Base-by-base conservation (phyloP, 1,140 invertebrate species). In the Eriosoma lanigerum region DNA sequence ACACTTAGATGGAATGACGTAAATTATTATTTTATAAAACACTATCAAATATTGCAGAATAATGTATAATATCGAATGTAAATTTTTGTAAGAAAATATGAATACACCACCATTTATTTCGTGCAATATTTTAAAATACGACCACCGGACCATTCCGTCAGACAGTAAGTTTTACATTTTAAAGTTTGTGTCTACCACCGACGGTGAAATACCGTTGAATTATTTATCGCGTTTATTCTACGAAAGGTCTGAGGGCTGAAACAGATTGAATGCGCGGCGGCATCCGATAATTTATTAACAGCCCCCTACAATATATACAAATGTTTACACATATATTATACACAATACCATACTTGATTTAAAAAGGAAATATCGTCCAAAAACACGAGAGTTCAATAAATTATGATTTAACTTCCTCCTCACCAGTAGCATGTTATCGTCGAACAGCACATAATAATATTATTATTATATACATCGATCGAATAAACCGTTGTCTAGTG, bases 201-300 rank as follows among this genome's bases (percentile, higher is more conserved):
- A 46, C n/a, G 38, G 44, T 24, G 21, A 66, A 68, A 68, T n/a
- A n/a, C 46, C 38, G 38, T 68, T 68, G 38, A 68, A 24, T 68
- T 68, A 68, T 68, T 24, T 26, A 68, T 68, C 6, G 13, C 21
- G 38, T 46, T 46, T 44, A 21, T 66, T 44, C n/a, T 17, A 13
- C 38, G 21, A 46, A 68, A 46, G 38, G 64, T 68, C 21, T 46
- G 6, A 38, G 19, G 8, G n/a, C 64, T 10, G 64, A 68, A 24
- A 68, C 38, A 24, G n/a, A 24, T 44, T n/a, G 44, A 46, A 68
- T 24, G 1, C 12, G 13, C 3, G 12, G 6, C 21, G 13, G 15
- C n/a, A 13, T 8, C 32, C 32, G n/a, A 46, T 68, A 68, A 68
- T 68, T 46, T 46, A 68, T 46, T 24, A 68, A 46, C 38, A 68